Evolutionary conservation across 2,797 vertebrate species (phyloP).

Genomic region (Linurgus olivaceus): DNA sequence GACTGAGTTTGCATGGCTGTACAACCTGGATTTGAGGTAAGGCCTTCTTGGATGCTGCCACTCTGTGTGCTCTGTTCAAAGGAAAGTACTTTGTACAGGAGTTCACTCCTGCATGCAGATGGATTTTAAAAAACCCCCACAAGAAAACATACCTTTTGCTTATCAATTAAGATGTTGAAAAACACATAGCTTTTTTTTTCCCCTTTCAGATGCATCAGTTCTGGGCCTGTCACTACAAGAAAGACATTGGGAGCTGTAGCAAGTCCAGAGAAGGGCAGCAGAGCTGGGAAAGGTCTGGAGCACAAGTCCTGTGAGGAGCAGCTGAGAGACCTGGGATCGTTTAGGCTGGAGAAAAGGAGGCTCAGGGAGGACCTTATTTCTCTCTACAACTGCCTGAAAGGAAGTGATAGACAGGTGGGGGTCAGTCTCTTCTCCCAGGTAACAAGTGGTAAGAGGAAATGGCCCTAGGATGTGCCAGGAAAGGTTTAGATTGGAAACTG

Average conservation of each 20-base stretch:
- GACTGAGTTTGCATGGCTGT: neutral
- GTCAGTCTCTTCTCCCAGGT: neutral
- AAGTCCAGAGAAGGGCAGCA: neutral
- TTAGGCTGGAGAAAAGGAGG: neutral
- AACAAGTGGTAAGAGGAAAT: neutral
- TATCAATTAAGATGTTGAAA: neutral
- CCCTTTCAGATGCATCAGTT: neutral
- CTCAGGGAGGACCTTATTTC: neutral
- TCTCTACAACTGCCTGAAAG: neutral
- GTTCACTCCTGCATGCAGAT: neutral
- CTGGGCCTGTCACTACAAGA: neutral
- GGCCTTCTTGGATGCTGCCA: neutral
- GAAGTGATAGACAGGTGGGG: neutral
- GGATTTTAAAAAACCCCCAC: neutral
- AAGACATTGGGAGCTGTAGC: neutral
- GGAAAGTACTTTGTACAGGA: neutral
- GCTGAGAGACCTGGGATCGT: neutral
- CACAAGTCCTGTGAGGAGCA: neutral
- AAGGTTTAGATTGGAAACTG: neutral
- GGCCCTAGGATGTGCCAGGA: neutral
- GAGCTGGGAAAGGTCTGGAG: neutral
- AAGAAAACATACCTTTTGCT: rapidly evolving
- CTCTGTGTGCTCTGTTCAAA: neutral
- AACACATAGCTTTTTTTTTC: rapidly evolving
- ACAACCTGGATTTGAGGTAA: neutral